Evolutionary conservation across 92 coral and sea anemone genomes (phyloP).

Genomic region (Porites evermanni): DNA sequence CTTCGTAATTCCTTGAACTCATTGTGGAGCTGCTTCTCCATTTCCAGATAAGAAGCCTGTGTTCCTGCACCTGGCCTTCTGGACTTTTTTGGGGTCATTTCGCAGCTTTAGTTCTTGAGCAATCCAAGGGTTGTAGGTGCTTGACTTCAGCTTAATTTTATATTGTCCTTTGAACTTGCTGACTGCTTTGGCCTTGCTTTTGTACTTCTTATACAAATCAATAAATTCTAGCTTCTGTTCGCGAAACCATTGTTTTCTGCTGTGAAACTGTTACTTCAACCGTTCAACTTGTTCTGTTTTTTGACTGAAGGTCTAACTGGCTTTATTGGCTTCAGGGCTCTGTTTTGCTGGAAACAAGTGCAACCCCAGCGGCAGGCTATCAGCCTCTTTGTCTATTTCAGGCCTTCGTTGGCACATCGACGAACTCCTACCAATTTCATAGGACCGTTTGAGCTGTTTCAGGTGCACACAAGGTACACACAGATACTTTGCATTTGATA

Average conservation of each 20-base stretch:
- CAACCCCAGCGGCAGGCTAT: constrained; percentile 13
- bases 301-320: constrained; percentile 17
- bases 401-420: constrained; percentile 28
- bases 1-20: constrained; percentile 41
- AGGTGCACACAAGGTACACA: constrained; percentile 58
- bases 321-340: constrained; percentile 6
- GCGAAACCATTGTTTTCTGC: constrained; percentile 35
- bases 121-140: constrained; percentile 56
- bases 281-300: constrained; percentile 10
- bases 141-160: constrained; percentile 39
- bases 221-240: constrained; percentile 48
- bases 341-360: constrained; percentile 33
- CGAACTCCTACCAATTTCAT: not conserved
- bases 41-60: constrained; percentile 38
- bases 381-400: constrained; percentile 32
- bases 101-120: constrained; percentile 43
- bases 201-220: constrained; percentile 37
- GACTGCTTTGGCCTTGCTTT: constrained; percentile 51
- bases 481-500: constrained; percentile 38
- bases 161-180: constrained; percentile 43
- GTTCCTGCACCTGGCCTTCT: constrained; percentile 43
- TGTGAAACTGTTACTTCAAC: constrained; percentile 6
- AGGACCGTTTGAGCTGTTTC: constrained; percentile 47
- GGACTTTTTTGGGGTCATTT: constrained; percentile 31
- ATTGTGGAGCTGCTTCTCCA: constrained; percentile 48